phyloP scores from a whole-genome alignment of 2,888 invertebrate genomes.

The Cybosia mesomella region DNA sequence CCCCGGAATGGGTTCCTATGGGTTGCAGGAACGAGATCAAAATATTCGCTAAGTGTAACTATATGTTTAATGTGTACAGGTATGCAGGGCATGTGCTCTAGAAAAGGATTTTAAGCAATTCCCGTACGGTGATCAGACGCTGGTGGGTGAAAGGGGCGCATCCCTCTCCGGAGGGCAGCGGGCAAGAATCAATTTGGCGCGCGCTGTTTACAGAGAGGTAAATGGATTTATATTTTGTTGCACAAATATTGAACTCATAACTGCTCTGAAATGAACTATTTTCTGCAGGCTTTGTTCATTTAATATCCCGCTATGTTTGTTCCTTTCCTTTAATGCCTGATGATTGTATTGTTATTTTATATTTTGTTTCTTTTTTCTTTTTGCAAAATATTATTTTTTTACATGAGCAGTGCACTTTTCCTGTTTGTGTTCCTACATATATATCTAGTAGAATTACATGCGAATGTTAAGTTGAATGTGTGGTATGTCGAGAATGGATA shows the following conservation, averaged over 20 bases:
- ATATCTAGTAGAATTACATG: too few species aligned
- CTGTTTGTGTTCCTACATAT: too few species aligned
- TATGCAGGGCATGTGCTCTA: constrained; percentile 84
- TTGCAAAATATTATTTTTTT: not conserved
- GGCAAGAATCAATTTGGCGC: constrained; percentile 89
- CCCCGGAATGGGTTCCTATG: too few species aligned
- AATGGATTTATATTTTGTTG: constrained; percentile 57
- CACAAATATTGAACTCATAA: constrained; percentile 51
- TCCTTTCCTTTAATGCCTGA: not conserved
- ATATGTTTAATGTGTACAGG: constrained; percentile 53
- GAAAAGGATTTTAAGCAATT: constrained; percentile 87
- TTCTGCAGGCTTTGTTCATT: not conserved
- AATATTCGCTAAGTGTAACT: not conserved
- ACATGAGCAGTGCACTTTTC: not conserved
- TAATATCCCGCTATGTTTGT: not conserved
- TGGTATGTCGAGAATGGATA: too few species aligned
- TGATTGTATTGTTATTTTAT: not conserved
- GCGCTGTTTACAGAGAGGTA: constrained; percentile 83
- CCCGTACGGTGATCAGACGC: constrained; percentile 89
- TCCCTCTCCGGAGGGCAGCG: constrained; percentile 91
- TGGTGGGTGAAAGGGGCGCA: constrained; percentile 91
- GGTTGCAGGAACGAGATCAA: not conserved
- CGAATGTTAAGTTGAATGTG: too few species aligned
- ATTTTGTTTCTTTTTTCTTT: not conserved
- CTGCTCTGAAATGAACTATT: constrained; percentile 31